Evolutionary conservation across 1,140 invertebrate genomes (phyloP).

Genomic region (Thalassaphorura encarpata): DNA sequence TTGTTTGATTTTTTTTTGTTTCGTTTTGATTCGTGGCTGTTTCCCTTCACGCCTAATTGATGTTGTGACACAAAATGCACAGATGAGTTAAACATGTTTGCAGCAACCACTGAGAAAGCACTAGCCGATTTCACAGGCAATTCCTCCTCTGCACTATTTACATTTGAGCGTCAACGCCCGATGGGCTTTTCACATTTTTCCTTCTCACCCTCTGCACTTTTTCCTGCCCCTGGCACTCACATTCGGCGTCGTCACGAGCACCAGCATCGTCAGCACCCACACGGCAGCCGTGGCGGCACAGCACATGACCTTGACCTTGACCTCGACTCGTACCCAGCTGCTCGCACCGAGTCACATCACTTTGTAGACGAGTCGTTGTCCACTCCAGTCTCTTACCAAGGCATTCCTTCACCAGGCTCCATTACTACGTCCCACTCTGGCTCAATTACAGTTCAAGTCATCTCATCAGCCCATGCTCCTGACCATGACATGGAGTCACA

Average conservation of each 20-base stretch:
- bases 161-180: slow-evolving; percentile 38
- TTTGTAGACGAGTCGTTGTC: slow-evolving; percentile 39
- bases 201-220: slow-evolving; percentile 40
- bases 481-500: slow-evolving; percentile 44
- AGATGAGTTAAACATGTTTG: too few species aligned
- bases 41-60: too few species aligned
- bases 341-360: slow-evolving; percentile 36
- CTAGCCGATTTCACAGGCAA: slow-evolving; percentile 46
- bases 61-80: too few species aligned
- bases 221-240: slow-evolving; percentile 35
- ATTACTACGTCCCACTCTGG: slow-evolving; percentile 36
- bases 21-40: too few species aligned
- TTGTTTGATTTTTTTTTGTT: too few species aligned
- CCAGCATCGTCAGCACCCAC: slow-evolving; percentile 32
- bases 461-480: slow-evolving; percentile 40
- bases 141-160: slow-evolving; percentile 47
- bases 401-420: slow-evolving; percentile 31
- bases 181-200: slow-evolving; percentile 48
- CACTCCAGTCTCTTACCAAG: slow-evolving; percentile 38
- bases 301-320: slow-evolving; percentile 3
- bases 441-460: slow-evolving; percentile 42
- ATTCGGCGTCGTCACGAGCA: slow-evolving; percentile 20
- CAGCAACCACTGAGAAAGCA: slow-evolving; percentile 37
- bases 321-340: slow-evolving; percentile 36
- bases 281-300: slow-evolving; percentile 20